Evolutionary conservation across 30 jellyfish, hydroid and myxozoan species (phyloP).

Genomic region (Hydractinia symbiolongicarpus): DNA sequence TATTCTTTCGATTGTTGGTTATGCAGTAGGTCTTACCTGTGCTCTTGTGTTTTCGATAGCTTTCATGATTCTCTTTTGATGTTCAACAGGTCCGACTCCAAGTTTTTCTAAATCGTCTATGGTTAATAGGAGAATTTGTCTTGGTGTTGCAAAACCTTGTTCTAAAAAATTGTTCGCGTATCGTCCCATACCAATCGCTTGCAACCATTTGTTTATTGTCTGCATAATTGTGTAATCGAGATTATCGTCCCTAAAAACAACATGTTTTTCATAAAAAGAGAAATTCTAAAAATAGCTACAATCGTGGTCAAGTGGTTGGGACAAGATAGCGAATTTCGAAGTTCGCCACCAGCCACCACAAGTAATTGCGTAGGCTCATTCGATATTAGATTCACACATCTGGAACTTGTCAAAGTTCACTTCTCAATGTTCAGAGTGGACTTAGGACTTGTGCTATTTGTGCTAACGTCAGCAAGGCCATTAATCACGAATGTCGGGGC

Average conservation of each 20-base stretch:
- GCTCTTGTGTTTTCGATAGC: conserved; percentile 68
- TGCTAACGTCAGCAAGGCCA: no score
- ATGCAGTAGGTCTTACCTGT: conserved; percentile 25
- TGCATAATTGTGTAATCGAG: conserved; percentile 89
- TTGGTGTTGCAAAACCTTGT: conserved; percentile 85
- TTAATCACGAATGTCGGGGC: no score
- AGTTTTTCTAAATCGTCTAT: conserved; percentile 53
- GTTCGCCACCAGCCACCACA: no score
- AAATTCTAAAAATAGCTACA: no score
- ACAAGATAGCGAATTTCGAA: no score
- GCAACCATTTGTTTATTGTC: conserved; percentile 91
- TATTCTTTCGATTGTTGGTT: not conserved
- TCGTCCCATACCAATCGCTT: conserved; percentile 71
- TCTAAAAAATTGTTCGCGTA: conserved; percentile 67
- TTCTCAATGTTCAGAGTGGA: no score
- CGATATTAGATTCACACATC: no score
- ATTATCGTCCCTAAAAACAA: conserved; percentile 60
- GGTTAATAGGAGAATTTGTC: conserved; percentile 58
- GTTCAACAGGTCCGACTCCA: conserved; percentile 72
- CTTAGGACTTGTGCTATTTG: no score
- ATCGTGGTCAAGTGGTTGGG: no score
- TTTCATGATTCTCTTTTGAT: conserved; percentile 64
- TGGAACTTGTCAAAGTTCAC: no score
- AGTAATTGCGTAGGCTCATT: no score
- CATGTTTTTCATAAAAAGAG: no score